Evolutionary conservation across 2,113 vertebrate species (phyloP), one percentile per base, ranked within the genome.

Genomic region (Scolopax mira): DNA sequence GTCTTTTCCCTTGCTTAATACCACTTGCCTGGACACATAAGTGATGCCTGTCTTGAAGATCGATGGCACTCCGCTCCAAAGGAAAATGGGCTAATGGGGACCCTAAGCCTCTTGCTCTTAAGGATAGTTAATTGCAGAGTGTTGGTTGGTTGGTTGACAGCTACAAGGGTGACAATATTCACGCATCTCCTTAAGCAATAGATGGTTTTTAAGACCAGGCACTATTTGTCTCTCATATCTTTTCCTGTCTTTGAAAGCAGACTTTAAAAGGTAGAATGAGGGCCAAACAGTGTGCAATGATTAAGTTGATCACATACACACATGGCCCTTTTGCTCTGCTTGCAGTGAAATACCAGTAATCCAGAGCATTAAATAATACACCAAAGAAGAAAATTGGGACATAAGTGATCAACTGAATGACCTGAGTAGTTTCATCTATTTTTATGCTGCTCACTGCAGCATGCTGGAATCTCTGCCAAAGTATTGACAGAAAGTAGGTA

Each of bases 301-400:
- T 94, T 91, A 98, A 96, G 85, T 74, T 97, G 81, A 64, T 96
- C 93, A 97, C 93, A 82, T 95, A 97, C 33, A 97, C 6, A 52
- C 72, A 80, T 1, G 88, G 91, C 94, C 94, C 91, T 96, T 39
- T 71, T 94, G 30, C 15, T 94, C 78, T 96, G 57, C 70, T 79
- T 96, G 61, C 67, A 62, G 88, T 88, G 95, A 81, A 98, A 96
- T 10, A 93, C 89, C 94, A 97, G 84, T 35, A 98, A 71, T 2
- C 93, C 70, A 97, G 33, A 16, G 66, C 55, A 41, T 97, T 98
- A 69, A 97, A 96, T 60, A 95, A 24, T 42, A 96, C 51, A 13
- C 89, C 96, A 28, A 92, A 66, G 27, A 74, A 55, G 19, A 96
- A 71, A 49, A 93, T 6, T 4, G 58, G 48, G 21, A 60, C 27